Percentiles rank a stretch among this genome's conserved stretches.
Evolutionary conservation across 2,888 invertebrate species (phyloP).

Genomic region (Rhabditoides inermis): DNA sequence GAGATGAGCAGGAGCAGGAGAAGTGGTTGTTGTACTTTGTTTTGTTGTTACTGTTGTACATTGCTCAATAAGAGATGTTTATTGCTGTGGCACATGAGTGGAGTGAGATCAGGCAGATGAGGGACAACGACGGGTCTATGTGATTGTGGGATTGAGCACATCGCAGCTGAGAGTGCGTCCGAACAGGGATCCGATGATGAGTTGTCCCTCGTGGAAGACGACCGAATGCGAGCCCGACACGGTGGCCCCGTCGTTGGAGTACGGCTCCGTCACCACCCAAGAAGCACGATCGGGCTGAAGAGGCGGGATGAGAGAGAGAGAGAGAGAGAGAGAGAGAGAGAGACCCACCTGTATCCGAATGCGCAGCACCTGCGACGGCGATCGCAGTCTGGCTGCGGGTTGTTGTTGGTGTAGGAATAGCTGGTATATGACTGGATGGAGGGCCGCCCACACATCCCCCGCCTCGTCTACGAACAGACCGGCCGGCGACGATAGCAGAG

Average conservation of each 20-base stretch:
- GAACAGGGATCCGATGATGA: slow-evolving; percentile 45
- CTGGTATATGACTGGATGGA: slow-evolving; percentile 35
- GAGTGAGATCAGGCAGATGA: too few relatives aligned
- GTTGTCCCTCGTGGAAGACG: slow-evolving; percentile 25
- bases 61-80: too few relatives aligned
- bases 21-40: too few relatives aligned
- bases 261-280: slow-evolving; percentile 51
- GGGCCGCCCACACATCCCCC: slow-evolving; percentile 27
- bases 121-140: too few relatives aligned
- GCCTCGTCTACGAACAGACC: slow-evolving; percentile 24
- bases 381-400: slow-evolving; percentile 9
- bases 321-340: background rate
- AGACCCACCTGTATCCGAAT: slow-evolving; percentile 37
- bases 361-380: slow-evolving; percentile 34
- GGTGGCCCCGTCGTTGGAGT: slow-evolving; percentile 45
- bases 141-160: slow-evolving; percentile 28
- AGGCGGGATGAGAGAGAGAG: background rate
- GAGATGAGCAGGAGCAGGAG: too few relatives aligned
- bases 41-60: too few relatives aligned
- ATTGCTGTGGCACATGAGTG: background rate
- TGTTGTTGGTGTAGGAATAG: slow-evolving; percentile 12
- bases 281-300: slow-evolving; percentile 28
- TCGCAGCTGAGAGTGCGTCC: slow-evolving; percentile 31
- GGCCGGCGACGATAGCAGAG: slow-evolving; percentile 31
- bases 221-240: slow-evolving; percentile 26